Conservation (phyloP, 1,140 invertebrate species). For the Mercenaria mercenaria region DNA sequence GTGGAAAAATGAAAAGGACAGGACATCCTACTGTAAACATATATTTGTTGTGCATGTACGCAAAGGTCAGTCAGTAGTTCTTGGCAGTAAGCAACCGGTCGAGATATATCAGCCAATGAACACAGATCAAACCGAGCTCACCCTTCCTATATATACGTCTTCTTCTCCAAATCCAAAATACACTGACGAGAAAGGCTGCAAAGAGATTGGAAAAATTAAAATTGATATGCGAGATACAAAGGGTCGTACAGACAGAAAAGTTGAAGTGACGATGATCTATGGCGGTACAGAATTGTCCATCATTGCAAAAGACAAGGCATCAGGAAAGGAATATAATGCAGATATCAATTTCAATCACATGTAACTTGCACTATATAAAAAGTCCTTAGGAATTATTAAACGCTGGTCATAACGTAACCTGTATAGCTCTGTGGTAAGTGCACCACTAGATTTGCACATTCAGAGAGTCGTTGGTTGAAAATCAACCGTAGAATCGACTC, state of each 20-base stretch:
- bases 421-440: too few relatives aligned
- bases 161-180: background rate
- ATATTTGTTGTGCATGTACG: too few relatives aligned
- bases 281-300: too few relatives aligned
- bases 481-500: too few relatives aligned
- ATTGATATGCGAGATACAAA: constrained; percentile 22
- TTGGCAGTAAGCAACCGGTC: background rate
- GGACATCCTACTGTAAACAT: constrained; percentile 36
- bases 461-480: too few relatives aligned
- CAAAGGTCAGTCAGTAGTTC: constrained; percentile 30
- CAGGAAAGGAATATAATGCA: constrained; percentile 35
- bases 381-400: too few relatives aligned
- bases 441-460: too few relatives aligned
- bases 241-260: background rate
- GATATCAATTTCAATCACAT: background rate
- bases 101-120: background rate
- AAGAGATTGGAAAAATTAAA: constrained; percentile 7
- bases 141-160: background rate
- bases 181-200: background rate
- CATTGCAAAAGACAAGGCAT: background rate
- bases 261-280: constrained; percentile 36
- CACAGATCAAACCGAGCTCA: constrained; percentile 2
- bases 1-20: constrained; percentile 25
- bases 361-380: too few relatives aligned
- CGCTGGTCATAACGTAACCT: too few relatives aligned